Percentiles rank a stretch among this genome's conserved stretches.
Conservation (phyloP, 1,140 invertebrate species). For the Onthophagus taurus region DNA sequence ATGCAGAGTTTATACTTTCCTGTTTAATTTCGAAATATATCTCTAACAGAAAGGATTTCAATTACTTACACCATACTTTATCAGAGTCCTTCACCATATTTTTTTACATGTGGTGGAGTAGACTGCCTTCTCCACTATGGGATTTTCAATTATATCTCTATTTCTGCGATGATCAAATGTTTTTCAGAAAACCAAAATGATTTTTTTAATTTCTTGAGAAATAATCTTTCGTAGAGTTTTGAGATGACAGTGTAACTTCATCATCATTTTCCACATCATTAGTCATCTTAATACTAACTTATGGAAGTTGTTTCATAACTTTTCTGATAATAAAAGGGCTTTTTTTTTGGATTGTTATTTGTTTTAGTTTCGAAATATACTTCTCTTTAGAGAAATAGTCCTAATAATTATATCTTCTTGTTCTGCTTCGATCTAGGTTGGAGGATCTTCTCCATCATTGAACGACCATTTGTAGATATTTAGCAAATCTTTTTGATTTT, state of each 20-base stretch:
- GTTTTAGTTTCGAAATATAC: conserved; percentile 5
- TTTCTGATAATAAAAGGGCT: conserved; percentile 22
- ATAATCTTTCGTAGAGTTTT: conserved; percentile 31
- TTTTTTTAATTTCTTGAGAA: conserved; percentile 30
- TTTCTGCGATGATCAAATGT: conserved; percentile 27
- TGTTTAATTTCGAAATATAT: too few species aligned
- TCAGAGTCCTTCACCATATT: conserved; percentile 28
- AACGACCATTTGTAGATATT: neutral
- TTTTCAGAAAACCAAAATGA: conserved; percentile 32
- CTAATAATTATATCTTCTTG: neutral
- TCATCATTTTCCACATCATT: conserved; percentile 32
- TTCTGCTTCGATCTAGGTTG: neutral
- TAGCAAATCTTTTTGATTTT: conserved; percentile 1
- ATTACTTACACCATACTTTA: conserved; percentile 26
- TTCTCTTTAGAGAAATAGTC: neutral
- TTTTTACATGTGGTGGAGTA: too few species aligned
- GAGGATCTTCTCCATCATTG: too few species aligned
- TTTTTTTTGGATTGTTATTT: conserved; percentile 19
- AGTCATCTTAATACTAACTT: conserved; percentile 17
- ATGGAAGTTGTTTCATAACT: conserved; percentile 22
- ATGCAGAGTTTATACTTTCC: too few species aligned
- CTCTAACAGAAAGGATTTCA: too few species aligned
- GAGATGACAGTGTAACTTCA: conserved; percentile 28
- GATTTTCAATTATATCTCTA: conserved; percentile 17
- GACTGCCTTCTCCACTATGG: neutral